Percentiles rank a stretch among this genome's conserved stretches.
Conservation (phyloP, 1,140 invertebrate species). For the Carcinoscorpius rotundicauda region DNA sequence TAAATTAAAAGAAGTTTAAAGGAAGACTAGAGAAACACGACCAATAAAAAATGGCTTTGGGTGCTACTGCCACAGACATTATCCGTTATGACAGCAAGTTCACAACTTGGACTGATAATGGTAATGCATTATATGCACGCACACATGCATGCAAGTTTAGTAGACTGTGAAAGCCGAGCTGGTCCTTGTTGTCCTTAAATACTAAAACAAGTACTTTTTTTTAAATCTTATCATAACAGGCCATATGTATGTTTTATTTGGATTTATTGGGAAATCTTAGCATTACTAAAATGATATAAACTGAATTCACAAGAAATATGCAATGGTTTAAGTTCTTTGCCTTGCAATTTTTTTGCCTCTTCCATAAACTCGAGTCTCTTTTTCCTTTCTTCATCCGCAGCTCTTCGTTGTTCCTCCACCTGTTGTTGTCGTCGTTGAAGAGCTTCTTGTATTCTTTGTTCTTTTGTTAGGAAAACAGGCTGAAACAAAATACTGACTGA, state of each 20-base stretch:
- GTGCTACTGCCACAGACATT: background rate
- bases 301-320: slow-evolving; percentile 24
- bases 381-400: slow-evolving; percentile 56
- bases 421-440: slow-evolving; percentile 76
- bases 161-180: background rate
- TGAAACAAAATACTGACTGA: slow-evolving; percentile 28
- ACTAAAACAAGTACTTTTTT: too few species aligned
- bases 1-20: slow-evolving; percentile 4
- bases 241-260: too few species aligned
- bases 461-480: slow-evolving; percentile 94
- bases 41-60: slow-evolving; percentile 17
- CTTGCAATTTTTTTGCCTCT: slow-evolving; percentile 45
- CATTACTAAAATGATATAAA: slow-evolving; percentile 27
- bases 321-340: slow-evolving; percentile 26
- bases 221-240: too few species aligned
- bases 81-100: too few species aligned
- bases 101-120: too few species aligned
- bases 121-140: slow-evolving; percentile 20
- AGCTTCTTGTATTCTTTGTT: slow-evolving; percentile 80
- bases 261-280: background rate
- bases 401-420: slow-evolving; percentile 48
- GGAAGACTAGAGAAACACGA: background rate
- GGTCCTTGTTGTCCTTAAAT: too few species aligned
- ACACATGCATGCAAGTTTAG: slow-evolving; percentile 20
- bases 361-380: slow-evolving; percentile 44